phyloP scores from a whole-genome alignment of 2,888 invertebrate species.

The Aphodius sticticus region DNA sequence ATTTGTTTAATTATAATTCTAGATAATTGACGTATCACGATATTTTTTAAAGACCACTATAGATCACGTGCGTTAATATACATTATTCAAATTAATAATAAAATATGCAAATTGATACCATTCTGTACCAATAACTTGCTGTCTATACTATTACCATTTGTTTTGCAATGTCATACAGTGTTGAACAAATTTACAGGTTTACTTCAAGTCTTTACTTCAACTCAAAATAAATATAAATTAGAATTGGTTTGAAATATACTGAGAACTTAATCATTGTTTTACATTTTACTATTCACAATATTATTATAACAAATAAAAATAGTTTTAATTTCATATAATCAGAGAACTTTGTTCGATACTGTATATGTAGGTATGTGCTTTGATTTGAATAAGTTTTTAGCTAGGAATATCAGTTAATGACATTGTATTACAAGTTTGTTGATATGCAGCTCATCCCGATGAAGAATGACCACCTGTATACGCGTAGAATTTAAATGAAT shows the following conservation, averaged over 20 bases:
- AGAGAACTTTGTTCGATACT: background rate
- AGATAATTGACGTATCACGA: background rate
- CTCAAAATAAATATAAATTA: no score
- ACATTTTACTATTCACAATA: no score
- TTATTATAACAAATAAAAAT: no score
- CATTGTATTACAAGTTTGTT: background rate
- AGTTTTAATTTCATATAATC: background rate
- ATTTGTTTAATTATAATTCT: background rate
- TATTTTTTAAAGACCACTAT: background rate
- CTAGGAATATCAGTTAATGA: background rate
- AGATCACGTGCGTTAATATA: background rate
- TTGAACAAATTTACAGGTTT: no score
- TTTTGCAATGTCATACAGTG: no score
- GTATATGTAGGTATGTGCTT: background rate
- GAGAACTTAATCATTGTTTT: no score
- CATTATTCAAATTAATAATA: slow-evolving; percentile 8
- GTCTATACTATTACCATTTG: background rate
- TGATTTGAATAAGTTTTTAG: background rate
- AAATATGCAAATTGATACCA: slow-evolving; percentile 11
- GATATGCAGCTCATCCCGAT: background rate
- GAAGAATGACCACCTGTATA: background rate
- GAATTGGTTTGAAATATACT: no score
- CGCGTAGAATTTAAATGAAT: background rate
- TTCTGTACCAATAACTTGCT: background rate
- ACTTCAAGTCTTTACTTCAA: no score